Evolutionary conservation across 2,888 invertebrate species (phyloP).

Genomic region (Coecobrya sp.): DNA sequence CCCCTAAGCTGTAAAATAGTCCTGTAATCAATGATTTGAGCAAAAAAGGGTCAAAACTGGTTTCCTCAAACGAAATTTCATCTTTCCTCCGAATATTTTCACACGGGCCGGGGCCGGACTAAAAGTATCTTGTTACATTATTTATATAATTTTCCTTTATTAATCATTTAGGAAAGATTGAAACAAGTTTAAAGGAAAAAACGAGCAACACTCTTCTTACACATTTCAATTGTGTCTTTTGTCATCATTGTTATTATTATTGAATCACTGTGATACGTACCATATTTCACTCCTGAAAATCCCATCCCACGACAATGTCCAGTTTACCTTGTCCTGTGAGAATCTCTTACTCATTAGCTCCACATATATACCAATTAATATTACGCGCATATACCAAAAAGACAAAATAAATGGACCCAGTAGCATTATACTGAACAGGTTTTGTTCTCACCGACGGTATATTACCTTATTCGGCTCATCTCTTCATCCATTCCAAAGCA

Average conservation of each 20-base stretch:
- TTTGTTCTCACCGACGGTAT: conserved; percentile 17
- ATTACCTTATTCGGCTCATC: neutral
- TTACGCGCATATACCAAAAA: neutral
- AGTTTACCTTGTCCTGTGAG: conserved; percentile 65
- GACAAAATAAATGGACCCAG: neutral
- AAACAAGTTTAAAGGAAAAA: conserved; percentile 64
- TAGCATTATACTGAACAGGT: conserved; percentile 31
- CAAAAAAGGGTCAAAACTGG: conserved; percentile 76
- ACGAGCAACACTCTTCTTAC: conserved; percentile 68
- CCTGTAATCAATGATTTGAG: conserved; percentile 59
- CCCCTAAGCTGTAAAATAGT: conserved; percentile 27
- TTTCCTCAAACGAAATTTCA: conserved; percentile 51
- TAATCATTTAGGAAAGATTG: conserved; percentile 46
- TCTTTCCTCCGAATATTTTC: conserved; percentile 73
- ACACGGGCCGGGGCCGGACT: conserved; percentile 80
- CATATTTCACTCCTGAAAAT: neutral
- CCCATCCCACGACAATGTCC: conserved; percentile 63
- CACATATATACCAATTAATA: too few relatives aligned
- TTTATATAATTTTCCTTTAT: conserved; percentile 72
- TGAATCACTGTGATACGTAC: conserved; percentile 45
- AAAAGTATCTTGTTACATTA: conserved; percentile 81
- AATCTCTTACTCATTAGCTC: neutral
- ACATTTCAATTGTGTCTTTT: conserved; percentile 39
- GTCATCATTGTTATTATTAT: conserved; percentile 32
- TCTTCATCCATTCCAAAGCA: neutral